Base-by-base conservation (phyloP, 2,113 vertebrate species). In the Cranoglanis bouderius region DNA sequence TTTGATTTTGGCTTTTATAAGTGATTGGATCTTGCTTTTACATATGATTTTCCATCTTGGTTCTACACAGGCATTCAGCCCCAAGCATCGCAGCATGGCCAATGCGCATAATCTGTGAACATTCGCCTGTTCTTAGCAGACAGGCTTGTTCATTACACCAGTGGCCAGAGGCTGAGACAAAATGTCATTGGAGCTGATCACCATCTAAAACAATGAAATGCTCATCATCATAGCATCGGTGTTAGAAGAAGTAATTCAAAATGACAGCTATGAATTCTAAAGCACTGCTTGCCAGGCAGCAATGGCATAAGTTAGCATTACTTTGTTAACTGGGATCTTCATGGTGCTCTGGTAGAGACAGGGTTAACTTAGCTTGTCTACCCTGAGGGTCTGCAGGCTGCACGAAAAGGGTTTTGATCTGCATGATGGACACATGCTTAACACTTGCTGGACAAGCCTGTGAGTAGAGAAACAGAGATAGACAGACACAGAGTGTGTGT, bases 331-430 rank as follows among this genome's bases (percentile, higher is more conserved):
- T 46, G 53, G 26, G 80, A 80, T 86, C 65, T 63, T 87, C 63
- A 32, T 65, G 43, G 67, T 85, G 84, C 84, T 63, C 88, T 74
- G 80, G 90, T 53, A 84, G 75, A 57, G 86, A 91, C 38, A 1
- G 86, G 88, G 90, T 90, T 92, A 89, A 90, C 61, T 49, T 81
- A 7, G 61, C 35, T 87, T 67, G 81, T 89, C 75, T 85, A 77
- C 59, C 87, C 55, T 46, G 86, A 81, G 87, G 59, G 72, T 78
- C 89, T 92, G 87, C 78, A 46, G 90, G 89, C 85, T 83, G 87
- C 82, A 85, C 59, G 78, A 85, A 74, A 46, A 84, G 84, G 85
- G 89, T 89, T 90, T 91, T 92, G 90, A 93, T 92, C 90, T 92
- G 74, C 63, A 55, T 92, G 91, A 92, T 91, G 85, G 90, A 92